Evolutionary conservation across 2,797 vertebrate genomes (phyloP).

Genomic region (Epinephelus malabaricus): DNA sequence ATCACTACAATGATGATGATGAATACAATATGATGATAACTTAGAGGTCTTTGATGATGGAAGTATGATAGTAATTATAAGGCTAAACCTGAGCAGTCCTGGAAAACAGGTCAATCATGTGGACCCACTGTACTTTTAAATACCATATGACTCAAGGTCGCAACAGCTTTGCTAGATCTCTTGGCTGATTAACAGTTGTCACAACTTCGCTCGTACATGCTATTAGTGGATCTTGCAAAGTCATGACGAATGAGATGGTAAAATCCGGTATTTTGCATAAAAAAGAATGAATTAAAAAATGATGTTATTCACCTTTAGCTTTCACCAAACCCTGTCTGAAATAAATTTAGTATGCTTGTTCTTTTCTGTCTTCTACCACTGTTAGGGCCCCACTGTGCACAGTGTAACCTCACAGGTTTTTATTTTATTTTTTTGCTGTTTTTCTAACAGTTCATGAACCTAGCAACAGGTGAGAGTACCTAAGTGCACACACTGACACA

Average conservation of each 20-base stretch:
- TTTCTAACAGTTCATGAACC: constrained; percentile 4
- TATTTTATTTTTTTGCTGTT: neutral
- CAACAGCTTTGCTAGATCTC: neutral
- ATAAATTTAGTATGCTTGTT: neutral
- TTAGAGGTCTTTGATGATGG: neutral
- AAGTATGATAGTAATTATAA: neutral
- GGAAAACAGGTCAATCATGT: neutral
- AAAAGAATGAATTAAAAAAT: neutral
- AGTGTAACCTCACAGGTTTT: neutral
- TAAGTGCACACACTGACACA: neutral
- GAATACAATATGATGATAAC: neutral
- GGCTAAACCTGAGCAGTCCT: no score
- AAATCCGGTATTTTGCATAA: neutral
- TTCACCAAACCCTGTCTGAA: neutral
- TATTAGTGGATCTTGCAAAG: constrained; percentile 11
- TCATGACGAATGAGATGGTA: neutral
- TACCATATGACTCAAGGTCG: neutral
- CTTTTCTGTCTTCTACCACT: neutral
- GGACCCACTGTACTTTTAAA: neutral
- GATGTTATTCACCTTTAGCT: neutral
- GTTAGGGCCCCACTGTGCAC: neutral
- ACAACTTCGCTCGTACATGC: neutral
- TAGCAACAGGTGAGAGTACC: constrained; percentile 12
- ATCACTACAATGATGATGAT: neutral
- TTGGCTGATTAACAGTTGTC: neutral